These are phyloP conservation scores for Orussus abietinus DNA, from an alignment of 1,140 invertebrate genomes.

Conservation along the genomic window DNA sequence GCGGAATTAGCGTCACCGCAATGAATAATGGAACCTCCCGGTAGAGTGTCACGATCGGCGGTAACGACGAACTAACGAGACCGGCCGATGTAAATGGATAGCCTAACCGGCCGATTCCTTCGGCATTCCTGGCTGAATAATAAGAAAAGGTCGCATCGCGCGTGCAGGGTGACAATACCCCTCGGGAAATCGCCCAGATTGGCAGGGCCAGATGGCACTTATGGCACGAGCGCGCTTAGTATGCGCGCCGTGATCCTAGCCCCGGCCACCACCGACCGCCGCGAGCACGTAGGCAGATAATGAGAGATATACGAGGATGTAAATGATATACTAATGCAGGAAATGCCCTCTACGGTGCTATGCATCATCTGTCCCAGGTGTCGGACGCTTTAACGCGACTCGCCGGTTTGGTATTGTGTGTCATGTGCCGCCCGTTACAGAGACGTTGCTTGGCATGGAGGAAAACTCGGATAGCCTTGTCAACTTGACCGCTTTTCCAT, in stretches of 20 bases:
- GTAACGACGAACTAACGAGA: too few relatives aligned
- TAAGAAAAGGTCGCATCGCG: too few relatives aligned
- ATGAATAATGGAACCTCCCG: too few relatives aligned
- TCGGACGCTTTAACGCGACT: conserved; percentile 17
- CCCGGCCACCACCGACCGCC: too few relatives aligned
- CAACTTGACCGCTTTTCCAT: too few relatives aligned
- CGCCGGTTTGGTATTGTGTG: conserved; percentile 20
- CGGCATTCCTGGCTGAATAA: too few relatives aligned
- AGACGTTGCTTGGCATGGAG: background rate
- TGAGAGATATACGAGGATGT: conserved; percentile 39
- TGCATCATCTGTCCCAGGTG: conserved; percentile 45
- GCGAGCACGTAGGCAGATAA: conserved; percentile 40
- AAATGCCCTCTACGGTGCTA: conserved; percentile 36
- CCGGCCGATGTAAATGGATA: too few relatives aligned
- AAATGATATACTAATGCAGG: conserved; percentile 44
- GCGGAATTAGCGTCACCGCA: too few relatives aligned
- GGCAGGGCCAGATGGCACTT: conserved; percentile 10
- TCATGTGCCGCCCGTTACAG: conserved; percentile 19
- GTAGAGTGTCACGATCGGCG: too few relatives aligned
- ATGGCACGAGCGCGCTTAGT: background rate
- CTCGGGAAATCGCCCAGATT: conserved; percentile 11
- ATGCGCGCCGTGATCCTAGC: background rate
- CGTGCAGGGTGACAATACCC: too few relatives aligned
- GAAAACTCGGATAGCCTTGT: too few relatives aligned
- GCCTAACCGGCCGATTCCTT: too few relatives aligned